Percentiles rank a stretch among this genome's conserved stretches.
Conservation (phyloP, 2,888 invertebrate genomes). For the Fabriciana adippe region DNA sequence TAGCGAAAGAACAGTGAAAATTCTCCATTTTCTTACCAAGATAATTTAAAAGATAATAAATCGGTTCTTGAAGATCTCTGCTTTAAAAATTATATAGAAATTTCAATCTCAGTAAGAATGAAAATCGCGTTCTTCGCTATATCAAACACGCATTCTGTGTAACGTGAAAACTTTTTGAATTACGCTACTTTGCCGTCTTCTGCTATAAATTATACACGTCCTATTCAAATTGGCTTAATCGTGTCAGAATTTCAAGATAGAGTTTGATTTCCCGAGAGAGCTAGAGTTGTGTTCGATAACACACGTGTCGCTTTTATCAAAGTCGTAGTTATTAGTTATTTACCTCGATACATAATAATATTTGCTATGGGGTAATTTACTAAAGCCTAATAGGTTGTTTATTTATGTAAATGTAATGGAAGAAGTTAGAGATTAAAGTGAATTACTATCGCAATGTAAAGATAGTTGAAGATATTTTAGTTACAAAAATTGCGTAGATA, state of each 20-base stretch:
- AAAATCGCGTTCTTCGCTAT: too few species aligned
- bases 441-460: too few species aligned
- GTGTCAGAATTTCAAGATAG: constrained; percentile 43
- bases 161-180: background rate
- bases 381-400: background rate
- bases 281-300: constrained; percentile 31
- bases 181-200: background rate
- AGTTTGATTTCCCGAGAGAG: constrained; percentile 44
- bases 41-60: too few species aligned
- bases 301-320: constrained; percentile 23
- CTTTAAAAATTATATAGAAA: too few species aligned
- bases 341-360: constrained; percentile 18
- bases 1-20: too few species aligned
- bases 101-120: too few species aligned
- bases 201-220: constrained; percentile 34
- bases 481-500: too few species aligned
- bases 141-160: too few species aligned
- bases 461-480: too few species aligned
- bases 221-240: constrained; percentile 41
- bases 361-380: constrained; percentile 14
- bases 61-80: too few species aligned
- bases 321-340: constrained; percentile 32
- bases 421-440: too few species aligned
- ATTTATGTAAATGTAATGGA: background rate
- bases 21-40: too few species aligned